Base-by-base conservation (phyloP, 2,113 vertebrate genomes). In the Cisticola juncidis region DNA sequence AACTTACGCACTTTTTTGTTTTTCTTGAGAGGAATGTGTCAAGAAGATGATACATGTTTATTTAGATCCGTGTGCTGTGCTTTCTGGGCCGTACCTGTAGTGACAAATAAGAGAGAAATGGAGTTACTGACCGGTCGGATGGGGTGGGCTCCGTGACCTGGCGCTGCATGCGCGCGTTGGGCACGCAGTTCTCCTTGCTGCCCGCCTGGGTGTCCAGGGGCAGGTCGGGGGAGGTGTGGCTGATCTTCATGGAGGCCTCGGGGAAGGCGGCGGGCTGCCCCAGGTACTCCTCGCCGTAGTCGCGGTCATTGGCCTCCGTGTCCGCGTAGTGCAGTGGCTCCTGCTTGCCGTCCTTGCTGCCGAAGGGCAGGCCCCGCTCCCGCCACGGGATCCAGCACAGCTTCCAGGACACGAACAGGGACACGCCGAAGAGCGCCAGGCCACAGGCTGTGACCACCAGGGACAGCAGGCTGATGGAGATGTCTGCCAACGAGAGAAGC, bases 331-430 rank as follows among this genome's bases (percentile, higher is more conserved):
- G 98, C 66, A 99, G 97, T 83, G 98, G 98, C 65, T 99, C 99
- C 80, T 98, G 98, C 94, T 99, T 99, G 96, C 98, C 98, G 92
- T 99, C 98, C 97, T 99, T 99, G 98, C 66, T 98, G 57, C 98
- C 98, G 74, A 98, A 98, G 0, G 98, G 98, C 66, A 98, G 94
- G 36, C 98, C 98, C 71, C 98, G 98, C 95, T 99, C 99, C 94
- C 99, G 98, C 99, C 99, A 99, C 56, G 99, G 99, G 97, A 99
- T 99, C 99, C 99, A 99, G 96, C 99, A 99, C 92, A 99, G 98
- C 95, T 99, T 99, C 99, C 99, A 99, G 87, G 99, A 99, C 38
- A 99, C 99, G 56, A 99, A 99, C 56, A 99, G 98, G 74, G 99
- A 99, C 40, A 99, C 99, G 1, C 99, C 99, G 57, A 99, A 99